Base-by-base conservation (phyloP, 2,797 vertebrate genomes). In the Danionella dracula region DNA sequence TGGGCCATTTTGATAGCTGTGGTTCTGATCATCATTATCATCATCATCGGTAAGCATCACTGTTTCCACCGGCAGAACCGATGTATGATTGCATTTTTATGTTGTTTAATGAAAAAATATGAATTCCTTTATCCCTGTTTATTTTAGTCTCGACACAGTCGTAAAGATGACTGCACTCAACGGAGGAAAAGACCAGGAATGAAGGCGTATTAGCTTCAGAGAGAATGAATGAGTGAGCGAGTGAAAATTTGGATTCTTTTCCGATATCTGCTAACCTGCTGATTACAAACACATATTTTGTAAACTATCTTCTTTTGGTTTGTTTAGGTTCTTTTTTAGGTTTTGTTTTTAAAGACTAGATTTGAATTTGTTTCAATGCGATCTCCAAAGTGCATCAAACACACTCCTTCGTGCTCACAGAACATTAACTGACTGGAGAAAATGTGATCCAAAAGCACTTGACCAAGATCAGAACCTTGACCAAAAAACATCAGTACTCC, bases 1-100 rank as follows among this genome's bases (percentile, higher is more conserved):
- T 81, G 79, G 79, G 79, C 74, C 48, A 81, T 81, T 76, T 74
- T 81, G 70, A 81, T 81, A 75, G 77, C 76, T 1, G 79, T 81
- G 66, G 20, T 81, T 11, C 8, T 81, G 29, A 55, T 76, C 66
- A 66, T 81, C 37, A 66, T 81, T 41, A 5, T 75, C 59, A 66
- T 81, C 70, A 81, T 81, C 13, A 69, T 79, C 32, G 64, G 77
- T 78, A 40, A 79, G 79, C 3, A n/a, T 11, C 8, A 4, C 8
- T 41, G 40, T 35, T 8, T 29, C 6, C 12, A 17, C n/a, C n/a
- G n/a, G n/a, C n/a, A n/a, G n/a, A n/a, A n/a, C n/a, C 10, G 6
- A 37, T 27, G 23, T 10, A 37, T 27, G 11, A 45, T 5, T 23
- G 9, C 32, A 27, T 23, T 7, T 49, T 11, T 16, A 16, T 27